Evolutionary conservation across 1,140 invertebrate genomes (phyloP).

Genomic region (Diuraphis noxia): DNA sequence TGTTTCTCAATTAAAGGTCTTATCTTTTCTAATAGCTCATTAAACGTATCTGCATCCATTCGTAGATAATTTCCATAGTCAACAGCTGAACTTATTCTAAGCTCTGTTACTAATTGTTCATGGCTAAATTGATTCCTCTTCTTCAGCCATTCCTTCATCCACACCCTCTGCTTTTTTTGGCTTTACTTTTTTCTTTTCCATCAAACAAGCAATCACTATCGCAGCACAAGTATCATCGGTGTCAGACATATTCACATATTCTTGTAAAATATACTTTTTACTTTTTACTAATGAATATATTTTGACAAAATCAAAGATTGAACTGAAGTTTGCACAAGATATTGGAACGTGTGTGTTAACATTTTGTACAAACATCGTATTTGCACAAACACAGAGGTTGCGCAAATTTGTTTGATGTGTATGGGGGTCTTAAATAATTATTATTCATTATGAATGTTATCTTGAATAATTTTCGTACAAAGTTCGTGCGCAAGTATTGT

Average conservation of each 20-base stretch:
- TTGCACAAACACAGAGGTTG: not conserved
- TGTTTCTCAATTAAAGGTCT: conserved; percentile 38
- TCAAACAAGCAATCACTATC: conserved; percentile 19
- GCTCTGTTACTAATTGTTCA: not conserved
- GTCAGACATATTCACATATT: not conserved
- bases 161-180: conserved; percentile 22
- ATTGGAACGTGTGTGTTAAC: not conserved
- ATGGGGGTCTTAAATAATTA: not conserved
- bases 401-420: conserved; percentile 1
- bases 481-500: not conserved
- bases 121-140: not conserved
- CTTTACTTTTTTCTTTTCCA: conserved; percentile 15
- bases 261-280: not conserved
- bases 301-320: not conserved
- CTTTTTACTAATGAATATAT: not conserved
- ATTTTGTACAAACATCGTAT: not conserved
- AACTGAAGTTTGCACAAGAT: not conserved
- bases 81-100: conserved; percentile 12
- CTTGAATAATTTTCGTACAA: not conserved
- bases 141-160: conserved; percentile 18
- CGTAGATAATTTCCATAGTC: conserved; percentile 14
- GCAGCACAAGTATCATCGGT: conserved; percentile 3
- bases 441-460: no score
- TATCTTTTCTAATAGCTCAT: conserved; percentile 30
- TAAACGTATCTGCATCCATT: conserved; percentile 11